Conservation (phyloP, 2,113 vertebrate genomes). For the Pholis gunnellus region DNA sequence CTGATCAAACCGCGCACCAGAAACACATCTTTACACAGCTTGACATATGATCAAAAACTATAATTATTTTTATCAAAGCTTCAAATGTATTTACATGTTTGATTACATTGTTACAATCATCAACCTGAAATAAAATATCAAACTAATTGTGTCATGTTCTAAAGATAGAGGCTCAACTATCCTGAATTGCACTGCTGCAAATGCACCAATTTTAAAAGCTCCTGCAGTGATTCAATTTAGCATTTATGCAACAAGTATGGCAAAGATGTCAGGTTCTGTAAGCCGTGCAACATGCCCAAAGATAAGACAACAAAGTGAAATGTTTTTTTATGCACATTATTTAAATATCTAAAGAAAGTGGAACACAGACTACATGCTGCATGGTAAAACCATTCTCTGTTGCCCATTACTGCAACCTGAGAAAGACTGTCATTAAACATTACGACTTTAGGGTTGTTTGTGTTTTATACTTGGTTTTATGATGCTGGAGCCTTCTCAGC, state of each 20-base stretch:
- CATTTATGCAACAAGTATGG: neutral
- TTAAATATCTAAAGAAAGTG: constrained; percentile 34
- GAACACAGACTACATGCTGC: constrained; percentile 59
- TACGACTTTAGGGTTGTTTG: constrained; percentile 91
- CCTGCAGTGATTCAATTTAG: neutral
- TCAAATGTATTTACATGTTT: neutral
- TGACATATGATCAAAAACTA: neutral
- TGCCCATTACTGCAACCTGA: constrained; percentile 84
- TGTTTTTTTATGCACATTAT: neutral
- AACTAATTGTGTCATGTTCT: neutral
- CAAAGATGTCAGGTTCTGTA: neutral
- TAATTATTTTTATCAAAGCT: neutral
- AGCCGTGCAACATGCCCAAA: neutral
- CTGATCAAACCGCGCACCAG: constrained; percentile 15
- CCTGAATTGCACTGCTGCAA: neutral
- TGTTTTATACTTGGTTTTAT: constrained; percentile 92
- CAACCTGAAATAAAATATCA: neutral
- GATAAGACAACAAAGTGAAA: neutral
- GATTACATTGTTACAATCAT: neutral
- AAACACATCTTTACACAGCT: neutral
- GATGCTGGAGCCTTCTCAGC: constrained; percentile 88
- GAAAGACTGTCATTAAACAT: constrained; percentile 91
- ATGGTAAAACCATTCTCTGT: constrained; percentile 74
- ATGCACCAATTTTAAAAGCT: neutral
- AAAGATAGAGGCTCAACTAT: neutral